Conservation (phyloP, 2,113 vertebrate genomes). For the Ivindomyrus marchei region DNA sequence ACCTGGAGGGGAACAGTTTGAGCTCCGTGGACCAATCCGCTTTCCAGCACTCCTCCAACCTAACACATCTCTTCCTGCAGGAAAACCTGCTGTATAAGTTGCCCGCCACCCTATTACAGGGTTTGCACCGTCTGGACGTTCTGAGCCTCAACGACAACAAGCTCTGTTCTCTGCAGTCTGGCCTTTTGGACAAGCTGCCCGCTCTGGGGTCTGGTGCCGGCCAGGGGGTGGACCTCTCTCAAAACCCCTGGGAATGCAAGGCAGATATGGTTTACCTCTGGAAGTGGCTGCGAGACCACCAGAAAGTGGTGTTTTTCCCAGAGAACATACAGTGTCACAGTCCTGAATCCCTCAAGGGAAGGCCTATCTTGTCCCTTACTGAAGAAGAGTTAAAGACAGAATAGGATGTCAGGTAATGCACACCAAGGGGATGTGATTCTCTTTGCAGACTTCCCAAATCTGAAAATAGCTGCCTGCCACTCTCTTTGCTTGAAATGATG, state of each 20-base stretch:
- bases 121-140: conserved; percentile 44
- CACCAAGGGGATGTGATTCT: neutral
- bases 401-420: neutral
- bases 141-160: conserved; percentile 67
- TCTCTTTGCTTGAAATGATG: neutral
- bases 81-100: conserved; percentile 57
- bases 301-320: conserved; percentile 33
- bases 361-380: conserved; percentile 34
- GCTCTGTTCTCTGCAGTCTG: conserved; percentile 50
- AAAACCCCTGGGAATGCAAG: conserved; percentile 73
- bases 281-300: conserved; percentile 50
- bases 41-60: conserved; percentile 38
- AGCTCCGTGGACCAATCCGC: conserved; percentile 28
- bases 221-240: conserved; percentile 58
- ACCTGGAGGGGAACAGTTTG: conserved; percentile 65
- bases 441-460: neutral
- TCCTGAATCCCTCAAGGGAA: conserved; percentile 41
- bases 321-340: conserved; percentile 39
- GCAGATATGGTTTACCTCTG: conserved; percentile 47
- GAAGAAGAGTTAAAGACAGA: neutral
- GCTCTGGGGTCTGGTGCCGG: conserved; percentile 38
- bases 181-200: conserved; percentile 36
- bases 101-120: conserved; percentile 42
- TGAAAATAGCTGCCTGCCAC: neutral
- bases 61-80: conserved; percentile 64